Conservation (phyloP, 2,888 invertebrate genomes). For the Drepana falcataria region DNA sequence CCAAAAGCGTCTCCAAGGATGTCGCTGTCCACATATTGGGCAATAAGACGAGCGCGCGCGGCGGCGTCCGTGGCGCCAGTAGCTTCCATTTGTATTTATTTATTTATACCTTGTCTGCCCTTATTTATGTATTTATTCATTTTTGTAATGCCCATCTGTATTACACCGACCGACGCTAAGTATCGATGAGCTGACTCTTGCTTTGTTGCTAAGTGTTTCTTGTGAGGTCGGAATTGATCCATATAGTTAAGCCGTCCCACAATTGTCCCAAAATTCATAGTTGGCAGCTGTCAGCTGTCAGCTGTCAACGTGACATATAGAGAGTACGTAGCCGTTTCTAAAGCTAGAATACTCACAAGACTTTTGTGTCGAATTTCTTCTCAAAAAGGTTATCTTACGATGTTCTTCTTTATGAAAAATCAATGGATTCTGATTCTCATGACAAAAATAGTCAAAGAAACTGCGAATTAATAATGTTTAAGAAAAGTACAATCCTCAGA, state of each 20-base stretch:
- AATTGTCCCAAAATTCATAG: too few relatives aligned
- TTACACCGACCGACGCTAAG: not conserved
- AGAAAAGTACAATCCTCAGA: too few relatives aligned
- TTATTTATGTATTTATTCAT: slow-evolving; percentile 73
- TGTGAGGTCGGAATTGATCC: not conserved
- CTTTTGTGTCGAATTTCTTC: too few relatives aligned
- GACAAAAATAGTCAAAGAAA: too few relatives aligned
- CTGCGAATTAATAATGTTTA: too few relatives aligned
- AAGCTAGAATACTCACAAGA: too few relatives aligned
- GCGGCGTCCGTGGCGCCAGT: slow-evolving; percentile 73
- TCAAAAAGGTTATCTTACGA: too few relatives aligned
- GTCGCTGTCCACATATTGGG: slow-evolving; percentile 42
- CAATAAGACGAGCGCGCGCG: slow-evolving; percentile 67
- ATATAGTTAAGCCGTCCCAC: not conserved
- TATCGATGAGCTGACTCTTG: slow-evolving; percentile 1
- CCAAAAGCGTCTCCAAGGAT: slow-evolving; percentile 28
- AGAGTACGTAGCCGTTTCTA: too few relatives aligned
- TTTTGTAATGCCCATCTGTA: slow-evolving; percentile 33
- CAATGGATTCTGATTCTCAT: too few relatives aligned
- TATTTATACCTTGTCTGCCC: slow-evolving; percentile 69
- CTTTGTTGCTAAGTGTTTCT: not conserved
- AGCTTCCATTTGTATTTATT: slow-evolving; percentile 74
- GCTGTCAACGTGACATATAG: too few relatives aligned
- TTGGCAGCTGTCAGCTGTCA: too few relatives aligned
- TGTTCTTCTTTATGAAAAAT: too few relatives aligned